Base-by-base conservation (phyloP, 37 sponge, comb jelly and placozoan species). In the Axinella damicornis region DNA sequence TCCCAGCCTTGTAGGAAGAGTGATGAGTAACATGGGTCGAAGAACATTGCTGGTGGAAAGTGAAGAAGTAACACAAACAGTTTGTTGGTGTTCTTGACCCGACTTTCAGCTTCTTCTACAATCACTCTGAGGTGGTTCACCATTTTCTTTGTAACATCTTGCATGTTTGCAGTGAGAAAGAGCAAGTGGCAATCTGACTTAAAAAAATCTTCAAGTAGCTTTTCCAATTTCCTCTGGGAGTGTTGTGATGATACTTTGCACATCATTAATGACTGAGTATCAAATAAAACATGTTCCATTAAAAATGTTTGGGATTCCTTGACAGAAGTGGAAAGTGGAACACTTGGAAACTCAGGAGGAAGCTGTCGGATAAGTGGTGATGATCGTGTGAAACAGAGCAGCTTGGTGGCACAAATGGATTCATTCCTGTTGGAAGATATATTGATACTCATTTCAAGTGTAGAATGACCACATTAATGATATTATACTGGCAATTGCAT, bases 1-100 rank as follows among this genome's bases (percentile, higher is more conserved):
- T 85, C 85, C 93, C 93, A 92, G 11, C 93, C 93, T 38, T 84
- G 62, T 28, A 92, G 88, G 69, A 92, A 92, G 24, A 84, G 55
- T 55, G 93, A 67, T 33, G 89, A 89, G 68, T 92, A 92, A 58
- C 88, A 77, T 24, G 84, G 54, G 0, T 77, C 64, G 34, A 84
- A 84, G 61, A 85, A 85, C 30, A 81, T 58, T 2, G 77, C 60
- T 13, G 91, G 83, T 17, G 91, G 86, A 53, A 81, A 85, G 70
- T 91, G 85, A 22, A 92, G 89, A 24, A 92, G 69, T 20, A 92
- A 17, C 2, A 92, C 81, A 57, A 80, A 84, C 16, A 81, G 52
- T 56, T 92, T 77, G 6, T 11, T 31, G 2, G 17, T 21, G 13
- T 25, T 57, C 27, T 25, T 14, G 5, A 27, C 12, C 5, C 62